phyloP scores from a whole-genome alignment of 2,113 vertebrate species.

The Manacus vitellinus region DNA sequence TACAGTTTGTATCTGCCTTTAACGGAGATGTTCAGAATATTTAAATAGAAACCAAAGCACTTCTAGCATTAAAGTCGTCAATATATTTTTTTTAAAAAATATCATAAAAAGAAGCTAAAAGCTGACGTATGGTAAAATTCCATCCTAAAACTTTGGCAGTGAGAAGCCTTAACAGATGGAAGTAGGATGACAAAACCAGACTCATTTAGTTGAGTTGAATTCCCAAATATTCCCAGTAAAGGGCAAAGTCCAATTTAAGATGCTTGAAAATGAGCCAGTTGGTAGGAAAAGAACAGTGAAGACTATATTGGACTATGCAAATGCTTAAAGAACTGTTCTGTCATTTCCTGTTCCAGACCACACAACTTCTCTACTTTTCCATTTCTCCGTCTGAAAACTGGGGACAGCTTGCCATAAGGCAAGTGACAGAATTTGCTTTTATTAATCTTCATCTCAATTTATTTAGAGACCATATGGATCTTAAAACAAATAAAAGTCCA shows the following conservation, averaged over 20 bases:
- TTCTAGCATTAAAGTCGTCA: conserved; percentile 1
- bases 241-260: neutral
- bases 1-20: conserved; percentile 24
- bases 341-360: neutral
- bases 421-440: neutral
- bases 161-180: conserved; percentile 29
- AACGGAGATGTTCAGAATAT: conserved; percentile 28
- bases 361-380: neutral
- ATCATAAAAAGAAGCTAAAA: neutral
- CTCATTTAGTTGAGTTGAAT: neutral
- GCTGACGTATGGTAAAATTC: neutral
- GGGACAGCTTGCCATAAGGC: neutral
- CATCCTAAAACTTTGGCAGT: neutral
- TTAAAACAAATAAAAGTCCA: neutral
- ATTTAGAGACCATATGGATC: neutral
- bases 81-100: neutral
- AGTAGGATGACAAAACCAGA: neutral
- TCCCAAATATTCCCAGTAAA: neutral
- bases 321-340: neutral
- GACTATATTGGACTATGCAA: neutral
- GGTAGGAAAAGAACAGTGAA: neutral
- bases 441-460: neutral
- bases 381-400: neutral
- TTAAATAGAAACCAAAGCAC: conserved; percentile 49
- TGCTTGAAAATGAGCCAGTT: neutral